phyloP scores from a whole-genome alignment of 2,113 vertebrate species.

The Passer domesticus region DNA sequence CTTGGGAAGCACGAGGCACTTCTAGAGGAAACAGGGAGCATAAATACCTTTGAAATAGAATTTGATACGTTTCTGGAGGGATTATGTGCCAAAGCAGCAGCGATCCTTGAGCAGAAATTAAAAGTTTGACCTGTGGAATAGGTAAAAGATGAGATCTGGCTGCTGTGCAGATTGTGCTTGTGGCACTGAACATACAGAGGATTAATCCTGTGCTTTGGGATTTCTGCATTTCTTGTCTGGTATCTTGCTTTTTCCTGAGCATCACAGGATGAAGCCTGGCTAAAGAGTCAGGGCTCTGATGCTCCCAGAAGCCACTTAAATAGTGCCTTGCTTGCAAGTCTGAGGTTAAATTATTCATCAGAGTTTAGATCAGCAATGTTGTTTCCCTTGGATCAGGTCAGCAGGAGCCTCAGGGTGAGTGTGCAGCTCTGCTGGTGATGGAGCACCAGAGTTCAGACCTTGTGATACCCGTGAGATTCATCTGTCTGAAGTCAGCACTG shows the following conservation, averaged over 20 bases:
- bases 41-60: conserved; percentile 1
- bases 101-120: neutral
- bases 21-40: neutral
- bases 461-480: neutral
- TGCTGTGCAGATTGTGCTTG: neutral
- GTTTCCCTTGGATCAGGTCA: neutral
- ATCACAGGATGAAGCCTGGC: neutral
- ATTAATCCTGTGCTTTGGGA: neutral
- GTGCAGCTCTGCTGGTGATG: neutral
- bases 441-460: neutral
- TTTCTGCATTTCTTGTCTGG: neutral
- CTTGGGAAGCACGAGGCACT: neutral
- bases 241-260: neutral
- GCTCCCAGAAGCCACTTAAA: neutral
- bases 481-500: neutral
- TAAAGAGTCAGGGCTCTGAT: neutral
- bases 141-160: neutral
- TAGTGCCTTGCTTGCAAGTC: neutral
- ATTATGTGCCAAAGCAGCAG: neutral
- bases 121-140: neutral
- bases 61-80: neutral
- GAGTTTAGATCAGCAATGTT: neutral
- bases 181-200: neutral
- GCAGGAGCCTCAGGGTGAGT: neutral
- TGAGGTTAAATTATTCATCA: neutral